Conservation (phyloP, 2,888 invertebrate genomes). For the Cantharis nigra region DNA sequence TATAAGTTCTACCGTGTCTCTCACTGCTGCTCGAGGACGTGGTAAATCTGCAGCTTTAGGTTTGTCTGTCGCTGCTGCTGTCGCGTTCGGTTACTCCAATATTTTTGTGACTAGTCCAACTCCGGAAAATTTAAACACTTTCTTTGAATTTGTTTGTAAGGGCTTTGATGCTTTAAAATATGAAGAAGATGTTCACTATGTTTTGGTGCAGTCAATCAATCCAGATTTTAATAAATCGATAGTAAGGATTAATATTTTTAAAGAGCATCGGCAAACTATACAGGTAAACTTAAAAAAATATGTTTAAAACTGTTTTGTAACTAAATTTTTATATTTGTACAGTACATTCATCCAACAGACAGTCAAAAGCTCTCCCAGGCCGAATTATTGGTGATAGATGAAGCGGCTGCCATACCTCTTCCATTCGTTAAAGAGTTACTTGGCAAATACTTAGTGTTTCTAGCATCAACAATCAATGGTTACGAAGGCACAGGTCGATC, state of each 20-base stretch:
- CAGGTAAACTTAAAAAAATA: slow-evolving; percentile 66
- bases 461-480: slow-evolving; percentile 96
- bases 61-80: slow-evolving; percentile 84
- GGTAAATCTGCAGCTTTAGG: slow-evolving; percentile 98
- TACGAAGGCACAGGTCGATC: slow-evolving; percentile 98
- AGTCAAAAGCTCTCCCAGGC: slow-evolving; percentile 87
- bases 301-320: neutral
- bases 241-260: slow-evolving; percentile 87
- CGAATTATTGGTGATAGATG: slow-evolving; percentile 94
- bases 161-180: slow-evolving; percentile 93
- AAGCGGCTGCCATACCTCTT: slow-evolving; percentile 98
- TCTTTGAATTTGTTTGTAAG: slow-evolving; percentile 96
- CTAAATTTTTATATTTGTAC: slow-evolving; percentile 27
- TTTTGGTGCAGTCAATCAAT: slow-evolving; percentile 91
- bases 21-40: slow-evolving; percentile 95
- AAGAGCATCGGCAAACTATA: slow-evolving; percentile 90
- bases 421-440: slow-evolving; percentile 88
- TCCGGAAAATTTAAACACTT: slow-evolving; percentile 95
- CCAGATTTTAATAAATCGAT: slow-evolving; percentile 96
- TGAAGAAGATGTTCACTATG: slow-evolving; percentile 95
- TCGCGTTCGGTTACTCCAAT: slow-evolving; percentile 83
- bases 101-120: slow-evolving; percentile 97
- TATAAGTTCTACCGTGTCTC: slow-evolving; percentile 84
- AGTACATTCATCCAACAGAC: slow-evolving; percentile 96
- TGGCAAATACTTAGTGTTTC: slow-evolving; percentile 89